A percentile compares a stretch with the other conserved stretches of the same genome.
Evolutionary conservation across 2,888 invertebrate genomes (phyloP).

Genomic region (Eupithecia exiguata): DNA sequence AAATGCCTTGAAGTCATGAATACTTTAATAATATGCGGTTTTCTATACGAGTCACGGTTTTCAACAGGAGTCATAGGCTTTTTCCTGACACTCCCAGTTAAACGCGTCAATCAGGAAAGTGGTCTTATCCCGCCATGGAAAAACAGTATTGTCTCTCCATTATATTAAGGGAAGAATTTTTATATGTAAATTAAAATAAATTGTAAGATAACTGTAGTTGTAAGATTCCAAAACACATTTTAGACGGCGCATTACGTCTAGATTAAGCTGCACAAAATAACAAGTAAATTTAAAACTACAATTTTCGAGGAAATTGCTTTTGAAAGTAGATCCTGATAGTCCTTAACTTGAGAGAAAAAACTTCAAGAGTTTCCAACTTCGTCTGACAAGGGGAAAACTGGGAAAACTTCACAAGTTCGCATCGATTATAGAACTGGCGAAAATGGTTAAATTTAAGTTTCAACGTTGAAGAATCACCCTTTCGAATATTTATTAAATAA

Average conservation of each 20-base stretch:
- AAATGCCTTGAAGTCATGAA: too few relatives aligned
- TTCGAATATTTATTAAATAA: slow-evolving; percentile 7
- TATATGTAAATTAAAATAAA: too few relatives aligned
- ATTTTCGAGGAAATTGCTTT: slow-evolving; percentile 44
- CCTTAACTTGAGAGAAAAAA: slow-evolving; percentile 43
- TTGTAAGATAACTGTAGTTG: too few relatives aligned
- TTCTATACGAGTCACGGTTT: too few relatives aligned
- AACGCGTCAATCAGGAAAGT: too few relatives aligned
- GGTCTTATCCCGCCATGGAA: neutral
- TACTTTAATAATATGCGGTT: too few relatives aligned
- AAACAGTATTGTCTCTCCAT: neutral
- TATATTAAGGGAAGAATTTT: too few relatives aligned
- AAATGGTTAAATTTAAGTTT: slow-evolving; percentile 15
- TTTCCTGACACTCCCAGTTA: too few relatives aligned
- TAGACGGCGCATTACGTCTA: neutral
- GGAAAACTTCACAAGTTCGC: slow-evolving; percentile 11
- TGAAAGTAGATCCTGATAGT: slow-evolving; percentile 45
- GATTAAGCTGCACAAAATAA: neutral
- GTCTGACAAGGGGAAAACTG: slow-evolving; percentile 38
- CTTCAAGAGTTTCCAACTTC: slow-evolving; percentile 38
- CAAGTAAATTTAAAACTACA: neutral
- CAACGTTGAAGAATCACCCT: slow-evolving; percentile 12
- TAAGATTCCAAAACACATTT: too few relatives aligned
- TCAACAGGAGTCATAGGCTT: too few relatives aligned
- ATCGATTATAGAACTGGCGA: slow-evolving; percentile 10